A percentile compares a stretch with the other conserved stretches of the same genome.
Evolutionary conservation across 1,140 invertebrate genomes (phyloP).

Genomic region (Rhopalosiphum padi): DNA sequence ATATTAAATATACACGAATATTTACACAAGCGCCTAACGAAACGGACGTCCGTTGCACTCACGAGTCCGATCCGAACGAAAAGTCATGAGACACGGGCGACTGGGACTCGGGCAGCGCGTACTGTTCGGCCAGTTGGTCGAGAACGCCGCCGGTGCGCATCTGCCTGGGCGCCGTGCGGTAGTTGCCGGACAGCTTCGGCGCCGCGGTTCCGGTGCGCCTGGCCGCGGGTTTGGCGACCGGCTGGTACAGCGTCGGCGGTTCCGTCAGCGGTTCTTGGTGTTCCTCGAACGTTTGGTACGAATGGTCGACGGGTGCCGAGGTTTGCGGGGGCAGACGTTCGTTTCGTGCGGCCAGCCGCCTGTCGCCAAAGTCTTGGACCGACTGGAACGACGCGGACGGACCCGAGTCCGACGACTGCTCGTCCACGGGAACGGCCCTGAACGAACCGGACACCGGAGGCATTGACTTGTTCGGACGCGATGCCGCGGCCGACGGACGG

Average conservation of each 20-base stretch:
- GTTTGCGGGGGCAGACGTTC: not conserved
- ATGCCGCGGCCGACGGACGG: not conserved
- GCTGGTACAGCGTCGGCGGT: not conserved
- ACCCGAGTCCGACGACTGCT: no score
- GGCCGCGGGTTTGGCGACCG: not conserved
- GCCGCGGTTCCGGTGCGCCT: not conserved
- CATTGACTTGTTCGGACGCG: not conserved
- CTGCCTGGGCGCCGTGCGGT: not conserved
- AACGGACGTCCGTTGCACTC: not conserved
- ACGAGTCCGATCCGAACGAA: not conserved
- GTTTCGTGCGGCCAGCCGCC: not conserved
- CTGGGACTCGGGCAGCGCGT: not conserved
- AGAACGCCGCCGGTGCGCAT: not conserved
- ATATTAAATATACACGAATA: slow-evolving; percentile 5
- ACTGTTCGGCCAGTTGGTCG: not conserved
- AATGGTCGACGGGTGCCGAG: not conserved
- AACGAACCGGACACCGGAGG: not conserved
- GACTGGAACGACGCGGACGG: not conserved
- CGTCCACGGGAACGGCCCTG: not conserved
- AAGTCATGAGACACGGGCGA: not conserved
- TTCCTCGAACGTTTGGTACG: not conserved
- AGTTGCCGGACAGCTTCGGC: not conserved
- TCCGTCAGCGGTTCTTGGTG: not conserved
- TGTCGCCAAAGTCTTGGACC: not conserved
- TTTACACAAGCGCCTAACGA: not conserved